Percentiles rank a stretch among this genome's conserved stretches.
phyloP scores from a whole-genome alignment of 2,888 invertebrate species.

The Euzophera pinguis region DNA sequence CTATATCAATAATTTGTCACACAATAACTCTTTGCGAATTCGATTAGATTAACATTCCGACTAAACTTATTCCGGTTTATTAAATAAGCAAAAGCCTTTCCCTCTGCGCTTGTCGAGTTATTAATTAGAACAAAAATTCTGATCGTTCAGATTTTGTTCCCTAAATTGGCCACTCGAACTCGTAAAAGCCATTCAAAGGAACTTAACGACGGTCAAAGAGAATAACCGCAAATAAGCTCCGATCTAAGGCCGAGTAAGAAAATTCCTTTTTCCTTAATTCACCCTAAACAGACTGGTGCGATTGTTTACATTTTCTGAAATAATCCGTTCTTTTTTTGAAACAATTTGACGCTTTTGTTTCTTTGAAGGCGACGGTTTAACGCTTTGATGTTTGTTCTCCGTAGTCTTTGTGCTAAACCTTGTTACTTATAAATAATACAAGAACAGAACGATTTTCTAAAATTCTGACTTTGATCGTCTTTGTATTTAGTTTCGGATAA shows the following conservation, averaged over 20 bases:
- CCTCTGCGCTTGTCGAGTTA: slow-evolving; percentile 58
- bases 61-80: slow-evolving; percentile 60
- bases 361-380: slow-evolving; percentile 26
- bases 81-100: slow-evolving; percentile 58
- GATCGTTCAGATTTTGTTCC: slow-evolving; percentile 75
- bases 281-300: slow-evolving; percentile 67
- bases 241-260: slow-evolving; percentile 70
- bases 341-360: slow-evolving; percentile 37
- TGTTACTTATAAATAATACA: slow-evolving; percentile 11
- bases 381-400: slow-evolving; percentile 19
- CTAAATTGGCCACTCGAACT: slow-evolving; percentile 78
- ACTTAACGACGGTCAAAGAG: slow-evolving; percentile 80
- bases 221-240: slow-evolving; percentile 79
- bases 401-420: slow-evolving; percentile 12
- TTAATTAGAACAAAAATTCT: slow-evolving; percentile 78
- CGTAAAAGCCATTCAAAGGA: slow-evolving; percentile 74
- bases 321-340: slow-evolving; percentile 51
- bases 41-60: slow-evolving; percentile 51
- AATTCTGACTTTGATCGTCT: slow-evolving; percentile 12
- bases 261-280: slow-evolving; percentile 76
- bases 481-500: slow-evolving; percentile 9
- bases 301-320: slow-evolving; percentile 65
- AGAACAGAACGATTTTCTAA: slow-evolving; percentile 8
- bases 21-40: slow-evolving; percentile 26
- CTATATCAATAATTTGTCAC: slow-evolving; percentile 11